phyloP scores from a whole-genome alignment of 2,888 invertebrate genomes.

The Drosophila subsilvestris region DNA sequence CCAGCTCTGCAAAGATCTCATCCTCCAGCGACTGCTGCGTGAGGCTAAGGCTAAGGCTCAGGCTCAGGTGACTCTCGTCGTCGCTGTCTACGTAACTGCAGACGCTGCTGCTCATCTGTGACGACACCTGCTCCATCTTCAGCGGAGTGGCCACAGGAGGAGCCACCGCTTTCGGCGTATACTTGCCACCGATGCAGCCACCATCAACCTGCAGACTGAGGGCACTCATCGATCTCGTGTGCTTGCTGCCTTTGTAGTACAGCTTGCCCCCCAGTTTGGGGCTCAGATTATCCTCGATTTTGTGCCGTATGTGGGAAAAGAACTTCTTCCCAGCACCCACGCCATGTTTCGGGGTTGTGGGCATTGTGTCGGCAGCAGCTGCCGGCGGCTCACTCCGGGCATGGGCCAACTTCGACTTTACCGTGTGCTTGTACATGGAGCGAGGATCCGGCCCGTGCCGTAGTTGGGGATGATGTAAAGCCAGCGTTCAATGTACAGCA shows the following conservation, averaged over 20 bases:
- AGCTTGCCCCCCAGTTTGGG: constrained; percentile 81
- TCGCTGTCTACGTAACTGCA: constrained; percentile 81
- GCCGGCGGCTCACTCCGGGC: constrained; percentile 54
- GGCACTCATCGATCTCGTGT: constrained; percentile 77
- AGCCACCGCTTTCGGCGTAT: constrained; percentile 53
- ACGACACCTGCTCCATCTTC: constrained; percentile 13
- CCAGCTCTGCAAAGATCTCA: constrained; percentile 84
- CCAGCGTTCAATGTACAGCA: constrained; percentile 10
- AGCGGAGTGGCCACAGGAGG: constrained; percentile 4
- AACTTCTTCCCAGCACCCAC: constrained; percentile 72
- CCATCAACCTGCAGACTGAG: constrained; percentile 61
- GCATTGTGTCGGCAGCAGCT: constrained; percentile 20
- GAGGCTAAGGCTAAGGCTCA: constrained; percentile 79
- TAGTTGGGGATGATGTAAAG: constrained; percentile 56
- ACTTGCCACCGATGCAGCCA: constrained; percentile 66
- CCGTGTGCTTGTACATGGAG: constrained; percentile 70
- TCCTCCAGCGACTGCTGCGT: constrained; percentile 83
- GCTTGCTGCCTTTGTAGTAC: constrained; percentile 80
- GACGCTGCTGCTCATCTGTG: constrained; percentile 51
- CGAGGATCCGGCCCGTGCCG: constrained; percentile 1
- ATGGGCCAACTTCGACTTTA: constrained; percentile 66
- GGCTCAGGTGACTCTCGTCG: constrained; percentile 75
- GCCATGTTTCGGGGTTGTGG: constrained; percentile 35
- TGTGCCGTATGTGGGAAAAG: constrained; percentile 83
- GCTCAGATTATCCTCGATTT: constrained; percentile 83